Evolutionary conservation across 2,113 vertebrate species (phyloP).

Genomic region (Theristicus caerulescens): DNA sequence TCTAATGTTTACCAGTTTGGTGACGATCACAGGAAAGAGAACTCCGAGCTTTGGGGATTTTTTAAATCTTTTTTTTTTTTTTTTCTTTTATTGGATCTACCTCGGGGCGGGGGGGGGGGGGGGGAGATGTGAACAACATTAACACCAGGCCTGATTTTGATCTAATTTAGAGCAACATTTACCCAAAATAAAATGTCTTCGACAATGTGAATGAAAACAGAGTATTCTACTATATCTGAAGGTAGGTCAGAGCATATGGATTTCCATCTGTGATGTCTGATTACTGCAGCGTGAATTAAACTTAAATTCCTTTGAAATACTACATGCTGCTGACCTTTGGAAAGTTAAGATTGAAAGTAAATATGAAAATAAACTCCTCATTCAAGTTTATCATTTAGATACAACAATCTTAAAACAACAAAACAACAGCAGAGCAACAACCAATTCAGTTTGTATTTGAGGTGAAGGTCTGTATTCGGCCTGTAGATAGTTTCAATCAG

Average conservation of each 20-base stretch:
- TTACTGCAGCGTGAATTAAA: background rate
- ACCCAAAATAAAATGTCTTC: background rate
- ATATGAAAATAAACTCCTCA: background rate
- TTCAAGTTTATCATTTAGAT: background rate
- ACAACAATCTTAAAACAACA: background rate
- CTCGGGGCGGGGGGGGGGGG: no score
- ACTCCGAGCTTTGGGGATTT: background rate
- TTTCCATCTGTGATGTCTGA: background rate
- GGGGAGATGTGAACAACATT: background rate
- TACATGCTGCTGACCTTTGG: background rate
- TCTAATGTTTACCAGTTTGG: accelerated
- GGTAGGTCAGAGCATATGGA: background rate
- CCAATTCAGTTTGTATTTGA: background rate
- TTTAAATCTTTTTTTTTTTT: background rate
- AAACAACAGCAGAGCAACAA: background rate
- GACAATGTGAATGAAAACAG: background rate
- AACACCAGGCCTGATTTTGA: background rate
- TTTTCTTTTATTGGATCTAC: background rate
- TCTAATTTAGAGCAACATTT: background rate
- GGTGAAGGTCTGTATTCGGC: background rate
- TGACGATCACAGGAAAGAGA: background rate
- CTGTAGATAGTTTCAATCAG: background rate
- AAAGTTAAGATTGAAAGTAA: background rate
- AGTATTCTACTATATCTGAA: background rate
- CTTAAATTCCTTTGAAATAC: background rate